Evolutionary conservation across 2,797 vertebrate species (phyloP), one percentile per base, ranked within the genome.

Genomic region (Anabas testudineus): DNA sequence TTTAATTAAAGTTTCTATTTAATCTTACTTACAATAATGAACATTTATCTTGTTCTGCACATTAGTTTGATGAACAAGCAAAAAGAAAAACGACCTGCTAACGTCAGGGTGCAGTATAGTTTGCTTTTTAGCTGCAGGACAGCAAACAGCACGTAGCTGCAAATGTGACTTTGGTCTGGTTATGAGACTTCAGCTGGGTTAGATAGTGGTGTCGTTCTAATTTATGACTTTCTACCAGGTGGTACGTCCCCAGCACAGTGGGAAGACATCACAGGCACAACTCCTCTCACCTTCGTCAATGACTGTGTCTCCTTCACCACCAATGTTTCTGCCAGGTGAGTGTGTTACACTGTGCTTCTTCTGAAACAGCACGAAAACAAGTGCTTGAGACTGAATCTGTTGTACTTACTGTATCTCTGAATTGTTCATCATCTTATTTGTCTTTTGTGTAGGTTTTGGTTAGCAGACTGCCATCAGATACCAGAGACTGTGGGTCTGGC

Each of bases 191-290:
- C n/a, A n/a, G n/a, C n/a, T n/a, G n/a, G n/a, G n/a, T n/a, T n/a
- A n/a, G n/a, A n/a, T n/a, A n/a, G n/a, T n/a, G n/a, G n/a, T n/a
- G n/a, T n/a, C n/a, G n/a, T 2, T 24, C 24, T 2, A 24, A 24
- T 24, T 10, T 58, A 0, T 74, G 28, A 28, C 19, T 51, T 5
- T 90, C 73, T 67, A 26, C 4, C 76, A 99, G 98, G 98, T 62
- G 98, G 98, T 2, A 99, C 97, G 0, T 99, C 97, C 0, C 97
- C 97, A 1, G 98, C 98, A 0, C 98, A 99, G 82, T 99, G 98
- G 98, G 98, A 99, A 83, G 98, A 99, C 78, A 99, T 99, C 88
- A 99, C 98, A 0, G 98, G 98, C 87, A 99, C 97, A 10, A 99
- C 98, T 28, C 98, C 98, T 0, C 93, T 99, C 84, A 98, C 97